phyloP scores from a whole-genome alignment of 2,888 invertebrate species.

The Alcis repandata region DNA sequence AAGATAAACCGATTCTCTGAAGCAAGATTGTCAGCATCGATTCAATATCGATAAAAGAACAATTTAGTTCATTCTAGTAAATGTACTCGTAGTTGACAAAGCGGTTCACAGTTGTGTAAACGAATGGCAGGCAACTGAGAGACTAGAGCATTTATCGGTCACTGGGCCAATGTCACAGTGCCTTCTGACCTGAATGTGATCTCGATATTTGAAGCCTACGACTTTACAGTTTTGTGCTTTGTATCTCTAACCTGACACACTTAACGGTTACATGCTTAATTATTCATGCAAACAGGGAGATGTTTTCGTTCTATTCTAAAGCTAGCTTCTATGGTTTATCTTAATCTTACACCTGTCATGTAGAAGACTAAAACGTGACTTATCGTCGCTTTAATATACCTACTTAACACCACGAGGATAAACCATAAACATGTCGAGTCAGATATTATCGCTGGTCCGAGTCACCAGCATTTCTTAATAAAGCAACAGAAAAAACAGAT shows the following conservation, averaged over 20 bases:
- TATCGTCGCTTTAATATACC: slow-evolving; percentile 2
- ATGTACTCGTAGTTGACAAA: slow-evolving; percentile 27
- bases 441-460: slow-evolving; percentile 35
- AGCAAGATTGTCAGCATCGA: slow-evolving; percentile 12
- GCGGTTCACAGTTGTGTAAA: slow-evolving; percentile 63
- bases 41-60: slow-evolving; percentile 23
- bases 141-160: slow-evolving; percentile 59
- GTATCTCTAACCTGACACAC: slow-evolving; percentile 28
- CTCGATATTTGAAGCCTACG: slow-evolving; percentile 37
- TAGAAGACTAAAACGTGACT: slow-evolving; percentile 16
- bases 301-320: slow-evolving; percentile 15
- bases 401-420: slow-evolving; percentile 7
- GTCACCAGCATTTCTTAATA: slow-evolving; percentile 42
- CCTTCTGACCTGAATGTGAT: slow-evolving; percentile 40
- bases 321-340: slow-evolving; percentile 27
- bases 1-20: slow-evolving; percentile 29
- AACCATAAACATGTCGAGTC: slow-evolving; percentile 32
- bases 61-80: slow-evolving; percentile 11
- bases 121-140: slow-evolving; percentile 54
- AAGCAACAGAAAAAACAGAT: slow-evolving; percentile 43
- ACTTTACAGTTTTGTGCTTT: slow-evolving; percentile 36
- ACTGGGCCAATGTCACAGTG: slow-evolving; percentile 74
- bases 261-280: slow-evolving; percentile 30
- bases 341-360: slow-evolving; percentile 27
- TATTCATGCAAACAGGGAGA: slow-evolving; percentile 33